phyloP scores from a whole-genome alignment of 2,888 invertebrate species.

The Luperina testacea region DNA sequence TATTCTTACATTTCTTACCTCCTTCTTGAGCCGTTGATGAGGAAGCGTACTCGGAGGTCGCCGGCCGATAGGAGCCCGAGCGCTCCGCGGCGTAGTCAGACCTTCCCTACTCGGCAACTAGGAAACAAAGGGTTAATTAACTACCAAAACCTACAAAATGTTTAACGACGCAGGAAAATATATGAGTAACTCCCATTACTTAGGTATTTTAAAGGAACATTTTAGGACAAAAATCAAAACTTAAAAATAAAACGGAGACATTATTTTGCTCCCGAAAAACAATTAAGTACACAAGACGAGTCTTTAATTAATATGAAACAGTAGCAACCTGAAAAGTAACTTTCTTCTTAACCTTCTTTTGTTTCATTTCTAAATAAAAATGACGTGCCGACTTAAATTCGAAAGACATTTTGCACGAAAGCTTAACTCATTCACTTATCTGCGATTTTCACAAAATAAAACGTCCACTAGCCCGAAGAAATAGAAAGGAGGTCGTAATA shows the following conservation, averaged over 20 bases:
- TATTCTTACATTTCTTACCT: constrained; percentile 79
- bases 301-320: constrained; percentile 8
- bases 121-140: constrained; percentile 47
- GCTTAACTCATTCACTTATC: constrained; percentile 65
- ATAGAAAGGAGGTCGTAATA: constrained; percentile 66
- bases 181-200: background rate
- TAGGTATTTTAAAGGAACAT: background rate
- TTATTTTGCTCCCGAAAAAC: background rate
- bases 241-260: background rate
- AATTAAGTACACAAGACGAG: no score
- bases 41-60: constrained; percentile 85
- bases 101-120: constrained; percentile 87
- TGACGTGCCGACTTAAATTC: constrained; percentile 80
- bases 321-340: constrained; percentile 82
- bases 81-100: constrained; percentile 87
- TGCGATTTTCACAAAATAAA: constrained; percentile 67
- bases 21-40: constrained; percentile 86
- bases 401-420: constrained; percentile 79
- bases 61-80: constrained; percentile 84
- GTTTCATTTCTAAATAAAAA: constrained; percentile 83
- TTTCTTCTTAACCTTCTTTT: constrained; percentile 83
- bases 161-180: background rate
- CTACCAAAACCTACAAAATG: background rate
- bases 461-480: constrained; percentile 60
- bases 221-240: background rate